These are phyloP conservation scores for Chamaetylas fuelleborni DNA, from an alignment of 2,113 vertebrate genomes.

Conservation along the genomic window DNA sequence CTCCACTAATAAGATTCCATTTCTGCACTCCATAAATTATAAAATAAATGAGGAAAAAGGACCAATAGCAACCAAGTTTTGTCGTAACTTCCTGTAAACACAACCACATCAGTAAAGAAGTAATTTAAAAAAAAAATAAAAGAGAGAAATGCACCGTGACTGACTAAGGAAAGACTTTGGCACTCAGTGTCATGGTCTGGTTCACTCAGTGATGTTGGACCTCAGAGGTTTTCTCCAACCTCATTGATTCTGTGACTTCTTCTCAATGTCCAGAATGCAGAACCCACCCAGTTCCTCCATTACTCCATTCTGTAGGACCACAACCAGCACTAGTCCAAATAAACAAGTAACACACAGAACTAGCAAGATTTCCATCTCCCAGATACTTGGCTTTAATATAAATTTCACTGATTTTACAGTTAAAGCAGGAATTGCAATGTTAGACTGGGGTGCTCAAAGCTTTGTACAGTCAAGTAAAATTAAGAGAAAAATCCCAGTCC, in stretches of 20 bases:
- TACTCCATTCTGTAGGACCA: neutral
- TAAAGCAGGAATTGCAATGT: neutral
- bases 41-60: neutral
- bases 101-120: neutral
- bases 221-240: neutral
- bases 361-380: neutral
- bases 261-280: neutral
- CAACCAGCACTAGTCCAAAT: neutral
- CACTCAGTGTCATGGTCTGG: neutral
- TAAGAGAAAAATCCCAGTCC: neutral
- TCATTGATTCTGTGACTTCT: neutral
- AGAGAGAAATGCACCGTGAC: accelerated
- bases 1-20: neutral
- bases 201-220: neutral
- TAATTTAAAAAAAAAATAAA: neutral
- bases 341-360: neutral
- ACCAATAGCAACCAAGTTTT: slow-evolving; percentile 15
- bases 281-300: neutral
- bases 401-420: neutral
- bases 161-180: neutral
- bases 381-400: neutral
- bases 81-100: neutral
- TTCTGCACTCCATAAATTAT: slow-evolving; percentile 47
- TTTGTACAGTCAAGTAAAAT: neutral
- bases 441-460: neutral